A percentile compares a stretch with the other conserved stretches of the same genome.
Evolutionary conservation across 2,888 invertebrate genomes (phyloP).

Genomic region (Phlogophora meticulosa): DNA sequence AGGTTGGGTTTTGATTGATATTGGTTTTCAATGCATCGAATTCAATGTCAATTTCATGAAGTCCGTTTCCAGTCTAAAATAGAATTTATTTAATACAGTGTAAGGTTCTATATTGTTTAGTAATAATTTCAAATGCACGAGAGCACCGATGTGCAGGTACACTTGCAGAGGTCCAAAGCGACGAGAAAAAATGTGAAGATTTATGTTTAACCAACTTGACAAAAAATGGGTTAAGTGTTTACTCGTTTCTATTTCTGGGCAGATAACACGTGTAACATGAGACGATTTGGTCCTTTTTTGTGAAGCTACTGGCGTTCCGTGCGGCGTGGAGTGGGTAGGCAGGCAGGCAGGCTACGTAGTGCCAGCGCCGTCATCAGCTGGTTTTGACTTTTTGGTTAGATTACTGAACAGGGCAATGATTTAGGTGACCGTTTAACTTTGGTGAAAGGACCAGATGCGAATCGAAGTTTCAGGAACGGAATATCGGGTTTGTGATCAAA

Average conservation of each 20-base stretch:
- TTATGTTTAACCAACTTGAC: constrained; percentile 79
- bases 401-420: no score
- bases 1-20: constrained; percentile 54
- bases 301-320: constrained; percentile 58
- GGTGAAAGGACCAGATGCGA: no score
- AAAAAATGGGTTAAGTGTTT: constrained; percentile 86
- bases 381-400: background rate
- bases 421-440: no score
- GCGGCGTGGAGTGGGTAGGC: background rate
- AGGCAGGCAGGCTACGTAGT: background rate
- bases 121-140: constrained; percentile 69
- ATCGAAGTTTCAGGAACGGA: no score
- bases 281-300: constrained; percentile 66
- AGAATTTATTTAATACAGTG: background rate
- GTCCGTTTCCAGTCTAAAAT: constrained; percentile 37
- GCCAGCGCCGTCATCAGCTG: constrained; percentile 36
- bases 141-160: constrained; percentile 72
- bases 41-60: constrained; percentile 71
- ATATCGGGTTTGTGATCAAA: no score
- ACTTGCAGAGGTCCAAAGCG: constrained; percentile 63
- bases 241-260: constrained; percentile 73
- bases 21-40: constrained; percentile 57
- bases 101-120: constrained; percentile 31
- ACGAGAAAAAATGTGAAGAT: constrained; percentile 74
- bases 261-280: constrained; percentile 81